Evolutionary conservation across 1,140 invertebrate genomes (phyloP), one percentile per base, ranked within the genome.

Genomic region (Bombus ignitus): DNA sequence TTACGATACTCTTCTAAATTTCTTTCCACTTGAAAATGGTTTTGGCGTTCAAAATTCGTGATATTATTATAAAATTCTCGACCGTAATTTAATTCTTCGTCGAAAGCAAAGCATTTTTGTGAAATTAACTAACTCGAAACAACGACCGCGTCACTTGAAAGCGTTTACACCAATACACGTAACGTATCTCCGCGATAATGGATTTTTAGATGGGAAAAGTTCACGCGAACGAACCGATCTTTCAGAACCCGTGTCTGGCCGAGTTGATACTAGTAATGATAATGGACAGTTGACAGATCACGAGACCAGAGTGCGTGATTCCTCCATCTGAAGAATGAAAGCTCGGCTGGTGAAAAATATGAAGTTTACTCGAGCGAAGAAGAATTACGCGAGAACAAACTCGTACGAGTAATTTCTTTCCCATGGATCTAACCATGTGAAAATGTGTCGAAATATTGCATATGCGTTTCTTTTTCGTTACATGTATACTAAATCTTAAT

Each of bases 231-330:
- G 35, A 39, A 9, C 68, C 25, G n/a, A 22, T 35, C 35, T 68
- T 68, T 68, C 35, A 28, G 68, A 71, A 39, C 9, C 25, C 9
- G 37, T 28, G 22, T 71, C 68, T 71, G 25, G 25, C 68, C 6
- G 68, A 25, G 35, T 39, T 70, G 35, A 70, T 39, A 12, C 68
- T 10, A 25, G 25, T 71, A 71, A 71, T 42, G 68, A 71, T 71
- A 71, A 71, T 39, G 37, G 68, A 71, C 68, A 71, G 68, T 71
- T 71, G 68, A 71, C 37, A 28, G 68, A 71, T 71, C 68, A 42
- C 68, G 35, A 22, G 66, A 68, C 22, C 22, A 32, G 68, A 70
- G 37, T 28, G 37, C 68, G 35, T 39, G 68, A 71, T 71, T 71
- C 68, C 25, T 28, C 15, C n/a, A 18, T 39, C 37, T 2, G 37